phyloP scores from a whole-genome alignment of 2,113 vertebrate species.

The Petroica traversi region DNA sequence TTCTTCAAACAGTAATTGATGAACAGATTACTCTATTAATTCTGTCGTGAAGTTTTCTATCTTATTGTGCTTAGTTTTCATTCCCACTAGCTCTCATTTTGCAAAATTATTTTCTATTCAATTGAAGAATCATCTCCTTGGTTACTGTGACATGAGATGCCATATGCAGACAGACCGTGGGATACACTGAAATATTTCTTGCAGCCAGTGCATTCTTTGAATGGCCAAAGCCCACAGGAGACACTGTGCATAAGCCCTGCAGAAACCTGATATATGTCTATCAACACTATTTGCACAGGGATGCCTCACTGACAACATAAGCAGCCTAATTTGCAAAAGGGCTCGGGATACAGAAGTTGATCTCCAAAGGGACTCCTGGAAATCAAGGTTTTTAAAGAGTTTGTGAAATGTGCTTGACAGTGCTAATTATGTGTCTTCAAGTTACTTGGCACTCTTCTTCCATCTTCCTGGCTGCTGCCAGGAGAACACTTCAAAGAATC shows the following conservation, averaged over 20 bases:
- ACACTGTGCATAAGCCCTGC: not conserved
- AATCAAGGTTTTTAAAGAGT: not conserved
- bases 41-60: not conserved
- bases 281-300: not conserved
- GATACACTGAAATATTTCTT: not conserved
- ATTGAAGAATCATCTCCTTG: not conserved
- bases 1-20: not conserved
- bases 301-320: not conserved
- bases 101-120: not conserved
- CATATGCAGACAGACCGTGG: fast-evolving
- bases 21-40: not conserved
- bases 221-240: not conserved
- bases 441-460: not conserved
- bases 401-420: not conserved
- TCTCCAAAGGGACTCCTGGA: not conserved
- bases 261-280: not conserved
- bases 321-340: not conserved
- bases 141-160: not conserved
- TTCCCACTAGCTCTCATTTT: not conserved
- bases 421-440: not conserved
- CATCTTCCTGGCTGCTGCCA: not conserved
- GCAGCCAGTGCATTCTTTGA: not conserved
- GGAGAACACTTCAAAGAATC: not conserved
- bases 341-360: not conserved
- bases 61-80: not conserved